These are phyloP conservation scores for Coregonus sp. DNA, from an alignment of 2,797 vertebrate species.

Conservation along the genomic window DNA sequence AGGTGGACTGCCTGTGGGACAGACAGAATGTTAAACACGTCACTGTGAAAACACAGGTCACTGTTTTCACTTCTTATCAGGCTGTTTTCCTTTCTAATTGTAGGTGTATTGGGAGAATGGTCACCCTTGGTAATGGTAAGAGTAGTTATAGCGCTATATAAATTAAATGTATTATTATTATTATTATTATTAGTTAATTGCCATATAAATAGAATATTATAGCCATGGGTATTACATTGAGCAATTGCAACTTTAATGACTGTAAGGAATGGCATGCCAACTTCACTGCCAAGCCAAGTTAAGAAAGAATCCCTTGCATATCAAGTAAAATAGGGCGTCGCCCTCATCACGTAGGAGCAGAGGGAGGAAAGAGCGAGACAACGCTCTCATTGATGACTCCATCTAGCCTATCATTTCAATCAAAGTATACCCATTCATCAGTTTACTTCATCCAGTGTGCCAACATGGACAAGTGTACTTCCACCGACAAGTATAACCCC, in stretches of 20 bases:
- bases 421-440: not conserved
- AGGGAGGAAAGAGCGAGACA: too few species aligned
- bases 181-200: not conserved
- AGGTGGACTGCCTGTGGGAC: slow-evolving; percentile 86
- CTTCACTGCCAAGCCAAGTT: not conserved
- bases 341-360: not conserved
- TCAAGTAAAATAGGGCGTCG: not conserved
- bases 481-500: not conserved
- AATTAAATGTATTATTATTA: not conserved
- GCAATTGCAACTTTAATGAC: not conserved
- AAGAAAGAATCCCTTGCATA: not conserved
- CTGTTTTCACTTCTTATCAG: not conserved
- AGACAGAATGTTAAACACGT: slow-evolving; percentile 27
- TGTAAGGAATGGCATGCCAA: not conserved
- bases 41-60: slow-evolving; percentile 1
- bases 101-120: not conserved
- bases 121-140: not conserved
- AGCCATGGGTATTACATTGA: not conserved
- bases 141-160: not conserved
- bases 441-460: not conserved
- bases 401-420: too few species aligned
- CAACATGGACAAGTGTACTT: not conserved
- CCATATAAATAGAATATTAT: too few species aligned
- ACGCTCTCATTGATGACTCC: too few species aligned
- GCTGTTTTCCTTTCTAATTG: not conserved